phyloP scores from a whole-genome alignment of 2,888 invertebrate genomes.

The Mimumesa dahlbomi region DNA sequence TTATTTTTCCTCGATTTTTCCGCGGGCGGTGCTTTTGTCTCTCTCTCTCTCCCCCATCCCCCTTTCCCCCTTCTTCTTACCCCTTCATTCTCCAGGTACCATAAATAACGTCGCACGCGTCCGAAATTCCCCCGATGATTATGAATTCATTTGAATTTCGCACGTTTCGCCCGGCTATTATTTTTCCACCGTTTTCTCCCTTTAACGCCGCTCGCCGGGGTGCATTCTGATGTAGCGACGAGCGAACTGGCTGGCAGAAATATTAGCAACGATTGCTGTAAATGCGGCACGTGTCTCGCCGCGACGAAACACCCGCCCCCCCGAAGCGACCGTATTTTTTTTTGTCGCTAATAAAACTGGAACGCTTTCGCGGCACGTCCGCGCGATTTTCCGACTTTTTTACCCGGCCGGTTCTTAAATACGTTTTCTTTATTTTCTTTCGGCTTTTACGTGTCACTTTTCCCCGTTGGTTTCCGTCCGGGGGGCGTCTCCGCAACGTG shows the following conservation, averaged over 20 bases:
- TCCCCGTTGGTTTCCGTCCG: too few relatives aligned
- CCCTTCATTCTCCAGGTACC: neutral
- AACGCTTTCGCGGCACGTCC: too few relatives aligned
- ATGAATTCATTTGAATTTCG: constrained; percentile 49
- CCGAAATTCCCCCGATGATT: constrained; percentile 35
- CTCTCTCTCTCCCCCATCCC: too few relatives aligned
- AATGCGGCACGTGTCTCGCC: neutral
- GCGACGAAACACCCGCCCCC: too few relatives aligned
- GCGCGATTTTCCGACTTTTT: too few relatives aligned
- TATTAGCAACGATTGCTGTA: constrained; percentile 14
- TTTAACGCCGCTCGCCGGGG: constrained; percentile 6
- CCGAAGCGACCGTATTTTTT: too few relatives aligned
- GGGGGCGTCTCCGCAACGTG: too few relatives aligned
- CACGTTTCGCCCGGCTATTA: constrained; percentile 13
- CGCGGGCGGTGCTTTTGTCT: neutral
- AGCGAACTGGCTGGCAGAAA: constrained; percentile 13
- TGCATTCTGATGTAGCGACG: constrained; percentile 35
- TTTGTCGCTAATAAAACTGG: too few relatives aligned
- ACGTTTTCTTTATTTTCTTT: too few relatives aligned
- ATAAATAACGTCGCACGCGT: constrained; percentile 13
- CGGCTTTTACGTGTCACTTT: too few relatives aligned
- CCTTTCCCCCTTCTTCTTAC: neutral
- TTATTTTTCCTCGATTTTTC: neutral
- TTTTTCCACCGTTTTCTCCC: constrained; percentile 13
- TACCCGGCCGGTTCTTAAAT: too few relatives aligned